A percentile compares a stretch with the other conserved stretches of the same genome.
Evolutionary conservation across 2,888 invertebrate genomes (phyloP).

Genomic region (Dynastes grantii): DNA sequence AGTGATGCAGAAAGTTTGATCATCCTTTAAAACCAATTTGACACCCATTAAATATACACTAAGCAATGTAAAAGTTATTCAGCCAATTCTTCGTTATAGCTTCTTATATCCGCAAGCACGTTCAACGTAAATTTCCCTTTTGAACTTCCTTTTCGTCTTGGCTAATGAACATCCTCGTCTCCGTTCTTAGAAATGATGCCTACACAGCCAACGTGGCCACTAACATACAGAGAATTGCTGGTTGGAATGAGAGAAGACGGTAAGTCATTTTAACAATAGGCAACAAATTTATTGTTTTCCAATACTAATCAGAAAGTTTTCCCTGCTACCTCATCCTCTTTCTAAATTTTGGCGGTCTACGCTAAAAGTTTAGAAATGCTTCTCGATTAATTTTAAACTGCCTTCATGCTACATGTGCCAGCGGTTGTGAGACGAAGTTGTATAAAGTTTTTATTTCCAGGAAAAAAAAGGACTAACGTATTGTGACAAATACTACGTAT

Average conservation of each 20-base stretch:
- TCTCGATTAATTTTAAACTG: conserved; percentile 22
- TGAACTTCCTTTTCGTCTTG: background rate
- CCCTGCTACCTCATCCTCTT: background rate
- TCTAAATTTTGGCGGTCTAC: conserved; percentile 3
- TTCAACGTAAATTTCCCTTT: conserved; percentile 7
- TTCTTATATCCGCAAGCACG: background rate
- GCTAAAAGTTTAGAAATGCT: too few species aligned
- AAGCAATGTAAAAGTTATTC: too few species aligned
- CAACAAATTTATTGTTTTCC: conserved; percentile 34
- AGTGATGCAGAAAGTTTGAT: too few species aligned
- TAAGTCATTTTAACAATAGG: conserved; percentile 31
- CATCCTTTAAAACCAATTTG: too few species aligned
- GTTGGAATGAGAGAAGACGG: background rate
- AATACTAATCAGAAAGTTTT: conserved; percentile 21
- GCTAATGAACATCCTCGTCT: background rate
- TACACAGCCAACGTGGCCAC: too few species aligned
- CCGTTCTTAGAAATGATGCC: too few species aligned
- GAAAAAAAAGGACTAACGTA: background rate
- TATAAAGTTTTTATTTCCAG: background rate
- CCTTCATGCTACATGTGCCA: background rate
- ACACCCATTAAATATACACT: too few species aligned
- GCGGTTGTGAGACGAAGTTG: too few species aligned
- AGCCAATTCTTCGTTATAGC: too few species aligned
- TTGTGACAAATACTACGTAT: too few species aligned
- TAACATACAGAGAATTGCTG: too few species aligned